A percentile compares a stretch with the other conserved stretches of the same genome.
These are phyloP conservation scores for Laticauda colubrina DNA, from an alignment of 2,113 vertebrate genomes.

Conservation along the genomic window DNA sequence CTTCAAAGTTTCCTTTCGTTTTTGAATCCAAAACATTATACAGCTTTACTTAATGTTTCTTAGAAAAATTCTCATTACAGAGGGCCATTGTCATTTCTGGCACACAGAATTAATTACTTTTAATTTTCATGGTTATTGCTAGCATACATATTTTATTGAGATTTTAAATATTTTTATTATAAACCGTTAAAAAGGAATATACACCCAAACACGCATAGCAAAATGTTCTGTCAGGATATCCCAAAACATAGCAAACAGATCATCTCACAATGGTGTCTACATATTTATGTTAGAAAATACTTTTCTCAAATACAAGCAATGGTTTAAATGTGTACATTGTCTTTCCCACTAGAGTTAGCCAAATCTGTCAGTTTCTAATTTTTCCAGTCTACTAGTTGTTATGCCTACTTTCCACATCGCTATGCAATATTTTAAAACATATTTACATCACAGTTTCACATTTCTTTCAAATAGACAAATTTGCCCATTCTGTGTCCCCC, in stretches of 20 bases:
- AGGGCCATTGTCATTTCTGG: background rate
- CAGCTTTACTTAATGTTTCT: background rate
- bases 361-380: background rate
- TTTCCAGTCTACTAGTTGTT: background rate
- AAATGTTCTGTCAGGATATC: background rate
- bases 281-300: background rate
- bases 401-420: background rate
- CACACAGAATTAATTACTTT: background rate
- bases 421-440: background rate
- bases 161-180: background rate
- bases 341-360: background rate
- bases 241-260: background rate
- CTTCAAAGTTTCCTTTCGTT: background rate
- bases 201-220: background rate
- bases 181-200: background rate
- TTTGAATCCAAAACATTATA: background rate
- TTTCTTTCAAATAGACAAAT: background rate
- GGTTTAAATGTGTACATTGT: background rate
- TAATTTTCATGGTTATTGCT: background rate
- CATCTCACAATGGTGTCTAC: background rate
- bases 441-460: background rate
- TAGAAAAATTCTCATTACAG: background rate
- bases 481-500: background rate
- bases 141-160: background rate
- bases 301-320: background rate